These are phyloP conservation scores for Brachyhypopomus occidentalis DNA, from an alignment of 2,113 vertebrate species.

Conservation along the genomic window DNA sequence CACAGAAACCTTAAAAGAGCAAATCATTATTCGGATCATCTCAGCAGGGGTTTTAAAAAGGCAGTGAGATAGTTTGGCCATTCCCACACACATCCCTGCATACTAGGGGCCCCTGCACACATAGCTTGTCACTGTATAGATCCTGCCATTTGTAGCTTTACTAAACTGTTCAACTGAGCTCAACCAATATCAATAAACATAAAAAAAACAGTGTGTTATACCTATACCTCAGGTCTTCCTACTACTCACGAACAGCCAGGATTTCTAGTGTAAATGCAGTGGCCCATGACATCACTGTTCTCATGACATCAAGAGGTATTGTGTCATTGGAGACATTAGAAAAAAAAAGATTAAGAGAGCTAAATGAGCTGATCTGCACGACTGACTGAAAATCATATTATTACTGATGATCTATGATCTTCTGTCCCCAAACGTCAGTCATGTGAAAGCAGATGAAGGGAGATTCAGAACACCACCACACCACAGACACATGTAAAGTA, in stretches of 20 bases:
- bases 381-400: not conserved
- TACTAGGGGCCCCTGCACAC: not conserved
- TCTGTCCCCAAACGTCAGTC: not conserved
- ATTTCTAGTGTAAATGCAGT: constrained; percentile 6
- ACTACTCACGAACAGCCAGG: constrained; percentile 3
- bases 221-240: not conserved
- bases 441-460: too few species aligned
- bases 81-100: not conserved
- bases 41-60: not conserved
- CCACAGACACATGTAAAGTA: too few species aligned
- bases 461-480: too few species aligned
- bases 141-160: not conserved
- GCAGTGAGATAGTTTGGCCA: not conserved
- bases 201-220: not conserved
- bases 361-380: constrained; percentile 1
- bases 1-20: too few species aligned
- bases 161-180: too few species aligned
- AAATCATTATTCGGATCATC: not conserved
- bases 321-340: not conserved
- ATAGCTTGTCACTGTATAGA: not conserved
- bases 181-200: not conserved
- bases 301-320: not conserved
- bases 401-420: constrained; percentile 1
- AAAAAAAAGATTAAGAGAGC: not conserved
- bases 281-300: constrained; percentile 24